These are phyloP conservation scores for Luffia ferchaultella DNA, from an alignment of 2,888 invertebrate genomes.

Conservation along the genomic window DNA sequence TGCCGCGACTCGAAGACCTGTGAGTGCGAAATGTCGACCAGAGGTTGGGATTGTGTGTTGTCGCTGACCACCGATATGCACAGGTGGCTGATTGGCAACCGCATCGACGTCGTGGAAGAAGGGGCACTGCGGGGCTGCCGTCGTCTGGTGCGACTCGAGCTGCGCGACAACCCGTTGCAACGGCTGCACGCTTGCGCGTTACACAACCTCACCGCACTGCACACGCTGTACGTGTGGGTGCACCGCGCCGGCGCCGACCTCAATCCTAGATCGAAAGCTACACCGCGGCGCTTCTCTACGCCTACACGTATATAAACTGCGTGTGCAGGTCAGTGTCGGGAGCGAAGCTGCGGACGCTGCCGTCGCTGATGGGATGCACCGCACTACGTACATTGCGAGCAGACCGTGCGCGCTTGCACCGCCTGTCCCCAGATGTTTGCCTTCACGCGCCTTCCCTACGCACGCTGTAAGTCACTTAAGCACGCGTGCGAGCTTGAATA, in stretches of 20 bases:
- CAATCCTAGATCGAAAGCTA: too few relatives aligned
- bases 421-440: slow-evolving; percentile 80
- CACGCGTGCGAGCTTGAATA: too few relatives aligned
- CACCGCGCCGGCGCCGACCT: slow-evolving; percentile 61
- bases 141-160: slow-evolving; percentile 77
- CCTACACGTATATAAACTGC: not conserved
- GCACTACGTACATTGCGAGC: slow-evolving; percentile 82
- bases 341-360: slow-evolving; percentile 81
- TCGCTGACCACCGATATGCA: slow-evolving; percentile 14
- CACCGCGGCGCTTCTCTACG: not conserved
- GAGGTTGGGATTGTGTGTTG: not conserved
- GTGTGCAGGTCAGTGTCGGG: slow-evolving; percentile 82
- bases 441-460: slow-evolving; percentile 79
- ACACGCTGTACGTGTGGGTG: slow-evolving; percentile 82
- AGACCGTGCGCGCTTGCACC: slow-evolving; percentile 80
- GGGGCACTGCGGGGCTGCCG: slow-evolving; percentile 73
- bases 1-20: slow-evolving; percentile 84
- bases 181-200: slow-evolving; percentile 77
- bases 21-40: slow-evolving; percentile 69
- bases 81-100: slow-evolving; percentile 86
- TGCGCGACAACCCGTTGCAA: slow-evolving; percentile 84
- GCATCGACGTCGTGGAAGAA: slow-evolving; percentile 73
- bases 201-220: slow-evolving; percentile 76
- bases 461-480: slow-evolving; percentile 79
- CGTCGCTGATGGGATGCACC: slow-evolving; percentile 81